Base-by-base conservation (phyloP, 2,797 vertebrate species). In the Onychomys torridus region DNA sequence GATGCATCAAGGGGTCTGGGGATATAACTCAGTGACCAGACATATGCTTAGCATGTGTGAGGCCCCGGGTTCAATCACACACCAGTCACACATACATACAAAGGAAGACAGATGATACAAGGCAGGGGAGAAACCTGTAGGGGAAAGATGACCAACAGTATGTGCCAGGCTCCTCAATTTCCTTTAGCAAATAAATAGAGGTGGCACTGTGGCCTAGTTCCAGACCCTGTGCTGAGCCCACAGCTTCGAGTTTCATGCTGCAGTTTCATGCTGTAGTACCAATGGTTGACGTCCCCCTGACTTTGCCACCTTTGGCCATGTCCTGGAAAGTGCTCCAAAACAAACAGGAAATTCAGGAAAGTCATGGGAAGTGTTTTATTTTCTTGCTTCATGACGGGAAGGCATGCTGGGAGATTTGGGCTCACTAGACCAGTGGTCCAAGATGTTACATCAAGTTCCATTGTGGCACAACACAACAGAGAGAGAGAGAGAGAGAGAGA, bases 281-380 rank as follows among this genome's bases (percentile, higher is more conserved):
- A 12, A 67, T 25, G 29, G 69, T 61, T 73, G 93, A 79, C 83
- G 87, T 97, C 49, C 87, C 87, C 34, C 40, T 55, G 90, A 93
- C 90, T 87, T 91, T 86, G 21, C 32, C 77, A 89, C 71, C 63
- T 43, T 89, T 79, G 83, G 43, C 61, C 90, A 92, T 10, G 14
- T 95, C 55, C 69, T 40, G 79, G 71, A 95, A 96, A 96, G 37
- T 75, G n/a, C 75, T 92, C 82, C 23, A 1, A 87, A 96, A 95
- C 93, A 93, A 87, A 93, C 49, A 91, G 81, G 69, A 97, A 97
- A 89, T 94, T 95, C 89, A 89, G 86, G 61, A 76, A 96, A 94
- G 49, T 95, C 78, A 90, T 78, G 92, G 81, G 57, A 95, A 94
- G 93, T 63, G 76, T 40, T 83, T 73, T 61, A 94, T 65, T 71